Conservation (phyloP, 2,797 vertebrate species). For the Spea hammondii region DNA sequence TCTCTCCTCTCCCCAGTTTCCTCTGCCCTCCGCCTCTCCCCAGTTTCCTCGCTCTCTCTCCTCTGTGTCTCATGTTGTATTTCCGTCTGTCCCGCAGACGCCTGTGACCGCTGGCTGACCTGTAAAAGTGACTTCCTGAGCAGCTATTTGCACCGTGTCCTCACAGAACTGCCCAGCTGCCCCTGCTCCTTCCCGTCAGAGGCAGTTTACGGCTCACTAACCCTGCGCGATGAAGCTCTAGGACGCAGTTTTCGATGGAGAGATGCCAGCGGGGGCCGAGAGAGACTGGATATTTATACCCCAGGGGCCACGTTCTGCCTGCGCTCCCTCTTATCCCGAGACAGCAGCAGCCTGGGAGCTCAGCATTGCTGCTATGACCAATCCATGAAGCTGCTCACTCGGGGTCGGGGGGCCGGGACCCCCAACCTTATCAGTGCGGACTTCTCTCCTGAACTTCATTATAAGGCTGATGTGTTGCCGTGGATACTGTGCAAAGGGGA, state of each 20-base stretch:
- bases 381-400: constrained; percentile 83
- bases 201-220: constrained; percentile 79
- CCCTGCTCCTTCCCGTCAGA: constrained; percentile 88
- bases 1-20: too few species aligned
- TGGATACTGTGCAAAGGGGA: constrained; percentile 96
- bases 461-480: constrained; percentile 88
- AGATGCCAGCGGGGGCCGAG: constrained; percentile 85
- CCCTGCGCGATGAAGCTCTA: constrained; percentile 74
- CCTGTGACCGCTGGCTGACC: constrained; percentile 93
- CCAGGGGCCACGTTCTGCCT: constrained; percentile 86
- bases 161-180: constrained; percentile 88
- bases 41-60: background rate
- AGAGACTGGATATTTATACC: constrained; percentile 91
- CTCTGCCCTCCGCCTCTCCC: too few species aligned
- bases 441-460: constrained; percentile 92
- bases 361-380: constrained; percentile 94
- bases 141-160: constrained; percentile 86
- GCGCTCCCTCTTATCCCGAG: constrained; percentile 83
- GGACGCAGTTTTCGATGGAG: constrained; percentile 84
- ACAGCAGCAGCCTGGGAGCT: constrained; percentile 85
- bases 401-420: constrained; percentile 83
- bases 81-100: constrained; percentile 66
- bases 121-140: constrained; percentile 92
- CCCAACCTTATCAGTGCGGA: constrained; percentile 91
- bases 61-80: background rate